A percentile compares a stretch with the other conserved stretches of the same genome.
Conservation (phyloP, 2,888 invertebrate species). For the Drosophila conformis region DNA sequence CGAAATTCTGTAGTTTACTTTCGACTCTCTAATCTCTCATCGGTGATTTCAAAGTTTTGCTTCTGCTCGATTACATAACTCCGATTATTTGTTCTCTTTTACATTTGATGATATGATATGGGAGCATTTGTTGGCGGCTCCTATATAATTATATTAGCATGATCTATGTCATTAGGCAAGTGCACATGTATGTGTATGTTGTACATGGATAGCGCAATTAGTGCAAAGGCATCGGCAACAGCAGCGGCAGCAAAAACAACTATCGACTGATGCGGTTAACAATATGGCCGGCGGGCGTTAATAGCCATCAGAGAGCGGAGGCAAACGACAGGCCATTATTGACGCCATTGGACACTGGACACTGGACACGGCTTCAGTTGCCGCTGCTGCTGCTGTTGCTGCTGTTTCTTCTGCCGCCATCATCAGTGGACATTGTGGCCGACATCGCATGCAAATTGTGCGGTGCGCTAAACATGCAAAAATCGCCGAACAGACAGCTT, state of each 20-base stretch:
- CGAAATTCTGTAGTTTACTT: slow-evolving; percentile 18
- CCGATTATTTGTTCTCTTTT: slow-evolving; percentile 47
- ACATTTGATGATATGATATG: slow-evolving; percentile 61
- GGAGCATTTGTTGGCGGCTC: slow-evolving; percentile 59
- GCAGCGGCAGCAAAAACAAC: slow-evolving; percentile 54
- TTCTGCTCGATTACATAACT: slow-evolving; percentile 46
- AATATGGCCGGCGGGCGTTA: slow-evolving; percentile 79
- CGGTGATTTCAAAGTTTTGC: slow-evolving; percentile 5
- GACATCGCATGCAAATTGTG: slow-evolving; percentile 74
- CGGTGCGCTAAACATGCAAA: slow-evolving; percentile 59
- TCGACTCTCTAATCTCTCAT: slow-evolving; percentile 18
- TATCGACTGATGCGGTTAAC: slow-evolving; percentile 75
- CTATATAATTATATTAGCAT: slow-evolving; percentile 79
- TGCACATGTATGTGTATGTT: slow-evolving; percentile 18
- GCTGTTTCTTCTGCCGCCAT: slow-evolving; percentile 25
- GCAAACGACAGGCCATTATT: slow-evolving; percentile 78
- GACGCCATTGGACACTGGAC: slow-evolving; percentile 75
- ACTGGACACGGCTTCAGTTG: slow-evolving; percentile 22
- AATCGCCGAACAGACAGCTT: slow-evolving; percentile 50
- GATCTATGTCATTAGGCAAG: slow-evolving; percentile 75
- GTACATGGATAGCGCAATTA: slow-evolving; percentile 67
- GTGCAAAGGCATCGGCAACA: slow-evolving; percentile 54
- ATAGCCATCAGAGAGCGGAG: slow-evolving; percentile 66
- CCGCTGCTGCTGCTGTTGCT: slow-evolving; percentile 28
- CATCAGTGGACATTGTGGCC: slow-evolving; percentile 40